Evolutionary conservation across 1,140 invertebrate genomes (phyloP).

Genomic region (Cardiocondyla obscurior): DNA sequence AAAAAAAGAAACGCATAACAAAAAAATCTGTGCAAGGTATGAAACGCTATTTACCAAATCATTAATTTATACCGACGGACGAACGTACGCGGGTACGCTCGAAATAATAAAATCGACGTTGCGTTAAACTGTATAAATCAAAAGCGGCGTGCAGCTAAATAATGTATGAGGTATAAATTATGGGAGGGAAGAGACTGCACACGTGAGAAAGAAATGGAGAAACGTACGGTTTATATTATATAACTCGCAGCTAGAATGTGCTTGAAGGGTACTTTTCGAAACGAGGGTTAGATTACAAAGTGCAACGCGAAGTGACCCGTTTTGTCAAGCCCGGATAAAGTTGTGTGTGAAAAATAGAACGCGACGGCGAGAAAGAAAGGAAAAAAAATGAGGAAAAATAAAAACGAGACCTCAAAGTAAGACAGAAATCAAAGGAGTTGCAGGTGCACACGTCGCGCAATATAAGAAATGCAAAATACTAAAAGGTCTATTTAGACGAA

Average conservation of each 20-base stretch:
- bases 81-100: neutral
- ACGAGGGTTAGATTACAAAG: neutral
- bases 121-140: neutral
- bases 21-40: neutral
- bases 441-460: neutral
- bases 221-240: neutral
- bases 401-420: neutral
- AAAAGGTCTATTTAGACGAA: constrained; percentile 45
- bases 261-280: neutral
- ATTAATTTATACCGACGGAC: neutral
- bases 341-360: neutral
- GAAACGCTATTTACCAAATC: neutral
- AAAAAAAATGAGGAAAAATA: neutral
- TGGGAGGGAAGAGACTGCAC: neutral
- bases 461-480: constrained; percentile 47
- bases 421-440: neutral
- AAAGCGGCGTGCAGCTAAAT: neutral
- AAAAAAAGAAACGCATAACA: neutral
- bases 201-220: neutral
- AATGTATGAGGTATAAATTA: neutral
- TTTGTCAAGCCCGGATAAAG: neutral
- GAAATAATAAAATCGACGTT: neutral
- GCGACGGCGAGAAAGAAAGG: too few species aligned
- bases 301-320: neutral
- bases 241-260: neutral